phyloP scores from a whole-genome alignment of 1,140 invertebrate species.

The Diploscapter pachys region DNA sequence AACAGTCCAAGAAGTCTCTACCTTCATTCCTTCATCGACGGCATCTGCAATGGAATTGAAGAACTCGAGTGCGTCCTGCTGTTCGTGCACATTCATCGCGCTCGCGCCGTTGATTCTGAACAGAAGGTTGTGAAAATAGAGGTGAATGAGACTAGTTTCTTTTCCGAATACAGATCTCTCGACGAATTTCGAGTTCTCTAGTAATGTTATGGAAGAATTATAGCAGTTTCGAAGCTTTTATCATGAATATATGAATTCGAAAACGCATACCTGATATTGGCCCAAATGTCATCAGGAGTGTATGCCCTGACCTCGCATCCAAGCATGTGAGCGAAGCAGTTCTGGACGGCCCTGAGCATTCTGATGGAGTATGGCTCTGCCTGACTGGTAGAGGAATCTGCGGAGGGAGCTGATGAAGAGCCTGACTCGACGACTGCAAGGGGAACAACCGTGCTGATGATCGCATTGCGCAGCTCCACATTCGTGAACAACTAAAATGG shows the following conservation, averaged over 20 bases:
- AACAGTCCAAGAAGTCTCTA: not conserved
- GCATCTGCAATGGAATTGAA: slow-evolving; percentile 96
- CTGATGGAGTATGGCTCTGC: slow-evolving; percentile 15
- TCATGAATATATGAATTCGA: too few relatives aligned
- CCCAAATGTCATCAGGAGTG: slow-evolving; percentile 91
- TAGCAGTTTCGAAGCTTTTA: too few relatives aligned
- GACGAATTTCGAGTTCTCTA: too few relatives aligned
- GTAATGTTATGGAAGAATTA: too few relatives aligned
- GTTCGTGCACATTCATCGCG: slow-evolving; percentile 91
- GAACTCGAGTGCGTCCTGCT: slow-evolving; percentile 98
- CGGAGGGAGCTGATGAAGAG: too few relatives aligned
- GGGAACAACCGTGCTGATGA: slow-evolving; percentile 75
- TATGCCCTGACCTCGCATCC: slow-evolving; percentile 88
- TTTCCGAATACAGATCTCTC: too few relatives aligned
- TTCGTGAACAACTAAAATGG: slow-evolving; percentile 80
- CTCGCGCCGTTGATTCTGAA: slow-evolving; percentile 68
- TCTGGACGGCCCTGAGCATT: slow-evolving; percentile 92
- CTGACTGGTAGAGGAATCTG: too few relatives aligned
- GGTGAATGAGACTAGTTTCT: too few relatives aligned
- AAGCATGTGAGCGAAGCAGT: slow-evolving; percentile 92
- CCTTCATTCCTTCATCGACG: slow-evolving; percentile 77
- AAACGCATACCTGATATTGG: slow-evolving; percentile 67
- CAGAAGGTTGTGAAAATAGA: too few relatives aligned
- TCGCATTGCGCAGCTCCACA: slow-evolving; percentile 78
- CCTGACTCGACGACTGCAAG: slow-evolving; percentile 47